Evolutionary conservation across 1,140 invertebrate genomes (phyloP).

Genomic region (Diploscapter pachys): DNA sequence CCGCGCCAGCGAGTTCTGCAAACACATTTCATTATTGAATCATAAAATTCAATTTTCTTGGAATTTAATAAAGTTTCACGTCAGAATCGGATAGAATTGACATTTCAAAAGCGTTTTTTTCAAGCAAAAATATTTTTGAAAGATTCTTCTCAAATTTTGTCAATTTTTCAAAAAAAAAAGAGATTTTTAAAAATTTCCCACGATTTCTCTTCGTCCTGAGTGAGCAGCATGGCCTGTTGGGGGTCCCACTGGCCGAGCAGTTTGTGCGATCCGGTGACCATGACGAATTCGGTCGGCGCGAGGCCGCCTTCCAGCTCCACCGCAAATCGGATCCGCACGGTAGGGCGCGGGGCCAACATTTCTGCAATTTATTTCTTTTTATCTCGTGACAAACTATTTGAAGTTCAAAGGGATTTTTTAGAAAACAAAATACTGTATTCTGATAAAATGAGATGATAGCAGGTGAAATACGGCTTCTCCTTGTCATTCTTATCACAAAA

Average conservation of each 20-base stretch:
- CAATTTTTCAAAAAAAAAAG: neutral
- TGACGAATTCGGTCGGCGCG: slow-evolving; percentile 47
- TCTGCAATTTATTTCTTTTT: too few species aligned
- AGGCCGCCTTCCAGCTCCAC: slow-evolving; percentile 34
- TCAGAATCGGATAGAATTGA: neutral
- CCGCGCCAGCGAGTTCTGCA: slow-evolving; percentile 33
- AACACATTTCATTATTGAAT: too few species aligned
- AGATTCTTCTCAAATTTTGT: neutral
- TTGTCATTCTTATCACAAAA: too few species aligned
- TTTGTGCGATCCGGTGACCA: slow-evolving; percentile 45
- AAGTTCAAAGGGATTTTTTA: too few species aligned
- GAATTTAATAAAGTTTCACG: neutral
- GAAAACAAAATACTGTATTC: too few species aligned
- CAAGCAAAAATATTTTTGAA: neutral
- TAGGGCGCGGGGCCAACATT: too few species aligned
- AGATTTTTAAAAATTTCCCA: neutral
- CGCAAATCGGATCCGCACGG: slow-evolving; percentile 31
- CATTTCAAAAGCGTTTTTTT: neutral
- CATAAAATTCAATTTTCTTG: too few species aligned
- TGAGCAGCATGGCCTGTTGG: slow-evolving; percentile 22
- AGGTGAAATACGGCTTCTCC: too few species aligned
- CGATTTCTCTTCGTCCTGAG: slow-evolving; percentile 15
- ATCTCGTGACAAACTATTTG: too few species aligned
- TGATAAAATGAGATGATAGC: too few species aligned
- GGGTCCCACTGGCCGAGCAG: slow-evolving; percentile 35